Base-by-base conservation (phyloP, 2,113 vertebrate genomes). In the Paramisgurnus dabryanus region DNA sequence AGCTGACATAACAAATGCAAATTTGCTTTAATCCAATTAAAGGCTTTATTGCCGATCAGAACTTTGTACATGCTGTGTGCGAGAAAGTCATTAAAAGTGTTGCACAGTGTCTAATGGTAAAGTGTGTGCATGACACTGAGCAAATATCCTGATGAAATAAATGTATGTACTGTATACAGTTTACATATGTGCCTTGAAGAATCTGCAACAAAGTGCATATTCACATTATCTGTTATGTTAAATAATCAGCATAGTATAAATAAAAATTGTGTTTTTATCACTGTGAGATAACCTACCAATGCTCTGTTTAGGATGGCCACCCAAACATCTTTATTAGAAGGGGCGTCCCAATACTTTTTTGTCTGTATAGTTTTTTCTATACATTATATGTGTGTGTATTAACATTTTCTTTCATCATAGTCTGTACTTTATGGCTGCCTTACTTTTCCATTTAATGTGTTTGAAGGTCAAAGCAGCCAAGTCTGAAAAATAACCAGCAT, bases 1-100 rank as follows among this genome's bases (percentile, higher is more conserved):
- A 83, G 67, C 79, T 83, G 86, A 83, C 69, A 72, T 65, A 72
- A 77, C 74, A 84, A 84, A 88, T 77, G 75, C 34, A 70, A 79
- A 76, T 86, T 86, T 70, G 70, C 78, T 60, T 39, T 79, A 81
- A 87, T 85, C 87, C 22, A 84, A 61, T 84, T 78, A 73, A 4
- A 41, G 39, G 49, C 34, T 67, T 67, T 84, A 73, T 77, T 69
- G 78, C 76, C 68, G 67, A 68, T 77, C 73, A 53, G 12, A 77
- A 27, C 60, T 76, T 70, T 79, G 76, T 57, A 80, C 75, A 76
- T 53, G 39, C 70, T 4, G 67, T 81, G 43, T 43, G 13, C 0
- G 10, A 6, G 67, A 11, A 45, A 40, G 27, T 73, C 40, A 73
- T 73, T 73, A 73, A 60, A 71, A 43, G 39, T 45, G 53, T 22